These are phyloP conservation scores for Nipponia nippon DNA, from an alignment of 2,113 vertebrate genomes.

Conservation along the genomic window DNA sequence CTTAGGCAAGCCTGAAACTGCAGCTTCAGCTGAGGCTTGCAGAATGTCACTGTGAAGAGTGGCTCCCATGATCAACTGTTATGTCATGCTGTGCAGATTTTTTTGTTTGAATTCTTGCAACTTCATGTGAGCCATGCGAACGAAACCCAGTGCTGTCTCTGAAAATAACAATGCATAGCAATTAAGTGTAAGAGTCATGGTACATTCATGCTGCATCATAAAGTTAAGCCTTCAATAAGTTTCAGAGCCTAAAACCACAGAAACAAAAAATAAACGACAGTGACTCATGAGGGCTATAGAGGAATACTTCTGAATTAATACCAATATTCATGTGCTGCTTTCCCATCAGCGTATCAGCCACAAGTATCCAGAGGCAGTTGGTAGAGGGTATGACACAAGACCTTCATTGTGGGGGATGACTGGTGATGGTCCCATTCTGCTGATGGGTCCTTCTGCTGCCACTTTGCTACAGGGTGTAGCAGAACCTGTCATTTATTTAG, in stretches of 20 bases:
- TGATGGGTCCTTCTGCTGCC: background rate
- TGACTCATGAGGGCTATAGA: background rate
- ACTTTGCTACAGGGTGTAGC: background rate
- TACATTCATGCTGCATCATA: background rate
- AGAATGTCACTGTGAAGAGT: background rate
- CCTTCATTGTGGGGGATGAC: background rate
- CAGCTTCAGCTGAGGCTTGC: background rate
- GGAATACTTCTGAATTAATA: slow-evolving; percentile 2
- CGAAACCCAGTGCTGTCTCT: background rate
- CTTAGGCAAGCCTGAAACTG: background rate
- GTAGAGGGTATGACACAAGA: background rate
- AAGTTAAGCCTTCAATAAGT: background rate
- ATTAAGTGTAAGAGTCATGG: background rate
- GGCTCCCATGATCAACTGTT: background rate
- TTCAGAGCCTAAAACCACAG: slow-evolving; percentile 1
- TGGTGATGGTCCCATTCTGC: background rate
- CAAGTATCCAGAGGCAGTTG: background rate
- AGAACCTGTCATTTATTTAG: background rate
- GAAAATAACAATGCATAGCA: background rate
- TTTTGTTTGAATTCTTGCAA: background rate
- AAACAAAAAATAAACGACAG: background rate
- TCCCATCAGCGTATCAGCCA: background rate
- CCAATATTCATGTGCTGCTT: background rate
- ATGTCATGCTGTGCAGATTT: background rate
- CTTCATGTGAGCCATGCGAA: background rate